A percentile compares a stretch with the other conserved stretches of the same genome.
Evolutionary conservation across 2,113 vertebrate species (phyloP).

Genomic region (Euleptes europaea): DNA sequence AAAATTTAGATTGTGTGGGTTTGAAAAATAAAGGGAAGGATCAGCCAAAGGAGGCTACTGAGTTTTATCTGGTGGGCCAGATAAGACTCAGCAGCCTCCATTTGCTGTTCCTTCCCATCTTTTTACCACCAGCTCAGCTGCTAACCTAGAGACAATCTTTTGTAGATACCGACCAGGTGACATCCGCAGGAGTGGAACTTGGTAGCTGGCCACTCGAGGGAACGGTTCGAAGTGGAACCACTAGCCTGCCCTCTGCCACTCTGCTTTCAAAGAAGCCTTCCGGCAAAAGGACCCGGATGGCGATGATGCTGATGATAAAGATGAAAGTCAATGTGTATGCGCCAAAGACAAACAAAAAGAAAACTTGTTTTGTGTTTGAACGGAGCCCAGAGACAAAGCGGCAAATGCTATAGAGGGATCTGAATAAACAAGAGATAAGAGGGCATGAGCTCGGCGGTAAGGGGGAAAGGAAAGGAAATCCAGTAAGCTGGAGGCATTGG

Average conservation of each 20-base stretch:
- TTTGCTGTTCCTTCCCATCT: too few species aligned
- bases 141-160: background rate
- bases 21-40: too few species aligned
- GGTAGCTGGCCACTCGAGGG: background rate
- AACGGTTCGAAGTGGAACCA: background rate
- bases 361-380: background rate
- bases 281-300: background rate
- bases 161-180: background rate
- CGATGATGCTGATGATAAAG: background rate
- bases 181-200: background rate
- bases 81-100: too few species aligned
- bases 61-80: too few species aligned
- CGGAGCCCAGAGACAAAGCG: constrained; percentile 17
- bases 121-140: too few species aligned
- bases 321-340: constrained; percentile 2
- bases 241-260: background rate
- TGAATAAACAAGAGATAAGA: constrained; percentile 48
- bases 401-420: constrained; percentile 48
- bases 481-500: constrained; percentile 24
- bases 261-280: background rate
- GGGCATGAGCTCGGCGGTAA: constrained; percentile 36
- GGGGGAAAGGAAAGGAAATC: constrained; percentile 56
- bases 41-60: too few species aligned
- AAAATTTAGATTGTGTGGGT: too few species aligned
- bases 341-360: constrained; percentile 19